phyloP scores from a whole-genome alignment of 1,140 invertebrate species.

The Uloborus diversus region DNA sequence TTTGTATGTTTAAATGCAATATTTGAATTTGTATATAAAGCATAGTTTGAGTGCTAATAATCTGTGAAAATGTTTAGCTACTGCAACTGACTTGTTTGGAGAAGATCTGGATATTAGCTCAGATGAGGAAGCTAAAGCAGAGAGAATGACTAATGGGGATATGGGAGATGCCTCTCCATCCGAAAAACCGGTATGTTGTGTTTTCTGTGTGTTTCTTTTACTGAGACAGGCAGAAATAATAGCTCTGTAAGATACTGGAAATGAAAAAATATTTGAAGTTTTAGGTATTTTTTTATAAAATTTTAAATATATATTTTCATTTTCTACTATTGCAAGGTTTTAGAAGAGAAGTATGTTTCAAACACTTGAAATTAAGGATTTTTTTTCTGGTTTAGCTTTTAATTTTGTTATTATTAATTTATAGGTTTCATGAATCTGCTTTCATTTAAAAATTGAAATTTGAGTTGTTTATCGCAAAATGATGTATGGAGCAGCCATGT shows the following conservation, averaged over 20 bases:
- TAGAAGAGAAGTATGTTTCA: background rate
- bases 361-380: background rate
- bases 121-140: slow-evolving; percentile 62
- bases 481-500: too few species aligned
- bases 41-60: background rate
- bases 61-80: slow-evolving; percentile 57
- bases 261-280: too few species aligned
- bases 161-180: background rate
- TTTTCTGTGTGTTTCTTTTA: too few species aligned
- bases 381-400: background rate
- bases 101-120: slow-evolving; percentile 90
- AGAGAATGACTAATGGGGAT: slow-evolving; percentile 65
- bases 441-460: slow-evolving; percentile 74
- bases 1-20: background rate
- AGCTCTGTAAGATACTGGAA: too few species aligned
- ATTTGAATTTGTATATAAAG: background rate
- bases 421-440: slow-evolving; percentile 6
- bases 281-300: background rate
- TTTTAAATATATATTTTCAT: background rate
- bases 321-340: background rate
- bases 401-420: background rate
- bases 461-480: too few species aligned
- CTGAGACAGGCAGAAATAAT: too few species aligned
- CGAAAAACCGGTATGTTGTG: too few species aligned
- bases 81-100: slow-evolving; percentile 86